Evolutionary conservation across 1,140 invertebrate genomes (phyloP).

Genomic region (Chironomus tepperi): DNA sequence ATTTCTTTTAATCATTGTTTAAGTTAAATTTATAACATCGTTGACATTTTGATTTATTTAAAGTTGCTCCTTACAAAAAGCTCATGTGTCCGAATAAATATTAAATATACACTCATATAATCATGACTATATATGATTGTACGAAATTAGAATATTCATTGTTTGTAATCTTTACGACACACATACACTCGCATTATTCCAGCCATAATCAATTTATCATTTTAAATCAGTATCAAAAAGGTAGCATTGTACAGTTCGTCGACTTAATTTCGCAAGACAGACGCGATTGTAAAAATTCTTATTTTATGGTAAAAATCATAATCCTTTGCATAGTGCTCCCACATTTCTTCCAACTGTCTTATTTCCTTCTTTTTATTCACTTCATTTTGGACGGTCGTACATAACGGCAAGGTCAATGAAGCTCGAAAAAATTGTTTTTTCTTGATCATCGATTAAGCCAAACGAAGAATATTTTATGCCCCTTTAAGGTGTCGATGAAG

Average conservation of each 20-base stretch:
- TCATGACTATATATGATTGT: too few relatives aligned
- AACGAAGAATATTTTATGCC: too few relatives aligned
- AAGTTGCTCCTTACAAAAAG: background rate
- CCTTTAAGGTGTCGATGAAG: too few relatives aligned
- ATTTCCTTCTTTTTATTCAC: too few relatives aligned
- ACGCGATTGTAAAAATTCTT: background rate
- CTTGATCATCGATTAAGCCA: too few relatives aligned
- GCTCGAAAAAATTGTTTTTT: background rate
- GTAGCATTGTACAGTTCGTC: conserved; percentile 11
- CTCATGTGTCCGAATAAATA: too few relatives aligned
- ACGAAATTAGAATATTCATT: too few relatives aligned
- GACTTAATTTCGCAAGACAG: conserved; percentile 1
- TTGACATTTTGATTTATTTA: conserved; percentile 4
- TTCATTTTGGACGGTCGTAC: background rate
- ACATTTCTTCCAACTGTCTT: too few relatives aligned
- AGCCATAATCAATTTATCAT: background rate
- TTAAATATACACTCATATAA: too few relatives aligned
- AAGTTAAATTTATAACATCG: conserved; percentile 9
- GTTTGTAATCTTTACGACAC: background rate
- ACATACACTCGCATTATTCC: background rate
- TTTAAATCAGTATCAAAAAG: background rate
- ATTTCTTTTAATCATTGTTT: background rate
- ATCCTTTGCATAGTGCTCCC: background rate
- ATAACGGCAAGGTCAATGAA: background rate
- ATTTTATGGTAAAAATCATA: background rate